Percentiles rank a stretch among this genome's conserved stretches.
Conservation (phyloP, 2,888 invertebrate genomes). For the Hypomecis atomaria region DNA sequence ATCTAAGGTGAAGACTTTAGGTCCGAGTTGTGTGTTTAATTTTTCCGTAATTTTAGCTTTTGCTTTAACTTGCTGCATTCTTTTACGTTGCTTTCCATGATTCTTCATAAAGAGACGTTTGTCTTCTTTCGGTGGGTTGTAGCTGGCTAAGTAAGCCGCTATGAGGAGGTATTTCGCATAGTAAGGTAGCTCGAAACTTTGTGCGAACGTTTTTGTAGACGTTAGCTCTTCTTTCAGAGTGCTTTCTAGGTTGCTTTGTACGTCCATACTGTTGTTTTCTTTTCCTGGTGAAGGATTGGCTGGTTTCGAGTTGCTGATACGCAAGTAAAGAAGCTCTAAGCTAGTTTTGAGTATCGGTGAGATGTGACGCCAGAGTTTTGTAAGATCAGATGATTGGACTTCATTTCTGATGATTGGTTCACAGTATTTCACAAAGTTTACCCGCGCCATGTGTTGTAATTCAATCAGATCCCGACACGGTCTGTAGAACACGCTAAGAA, state of each 20-base stretch:
- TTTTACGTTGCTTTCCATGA: slow-evolving; percentile 89
- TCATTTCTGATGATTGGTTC: slow-evolving; percentile 90
- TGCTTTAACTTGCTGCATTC: slow-evolving; percentile 84
- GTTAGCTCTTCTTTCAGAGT: slow-evolving; percentile 74
- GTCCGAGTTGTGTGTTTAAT: slow-evolving; percentile 90
- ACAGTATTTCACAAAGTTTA: slow-evolving; percentile 90
- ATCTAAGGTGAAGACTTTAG: slow-evolving; percentile 92
- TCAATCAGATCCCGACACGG: slow-evolving; percentile 94
- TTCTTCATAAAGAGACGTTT: slow-evolving; percentile 93
- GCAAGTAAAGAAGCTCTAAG: slow-evolving; percentile 90
- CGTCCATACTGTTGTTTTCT: slow-evolving; percentile 59
- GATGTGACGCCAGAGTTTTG: slow-evolving; percentile 92
- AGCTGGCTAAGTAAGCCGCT: slow-evolving; percentile 96
- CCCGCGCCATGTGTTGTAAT: slow-evolving; percentile 90
- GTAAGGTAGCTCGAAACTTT: slow-evolving; percentile 92
- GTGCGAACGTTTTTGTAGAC: slow-evolving; percentile 84
- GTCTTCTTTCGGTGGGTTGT: slow-evolving; percentile 95
- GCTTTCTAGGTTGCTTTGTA: slow-evolving; percentile 62
- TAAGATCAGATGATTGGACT: slow-evolving; percentile 86
- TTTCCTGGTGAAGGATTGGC: slow-evolving; percentile 62
- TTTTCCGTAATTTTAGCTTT: slow-evolving; percentile 84
- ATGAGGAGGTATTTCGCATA: slow-evolving; percentile 96
- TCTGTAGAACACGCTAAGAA: slow-evolving; percentile 93
- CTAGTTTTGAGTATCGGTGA: slow-evolving; percentile 90
- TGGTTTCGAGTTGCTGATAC: slow-evolving; percentile 77